Base-by-base conservation (phyloP, 2,797 vertebrate genomes). In the Calcarius lapponicus region DNA sequence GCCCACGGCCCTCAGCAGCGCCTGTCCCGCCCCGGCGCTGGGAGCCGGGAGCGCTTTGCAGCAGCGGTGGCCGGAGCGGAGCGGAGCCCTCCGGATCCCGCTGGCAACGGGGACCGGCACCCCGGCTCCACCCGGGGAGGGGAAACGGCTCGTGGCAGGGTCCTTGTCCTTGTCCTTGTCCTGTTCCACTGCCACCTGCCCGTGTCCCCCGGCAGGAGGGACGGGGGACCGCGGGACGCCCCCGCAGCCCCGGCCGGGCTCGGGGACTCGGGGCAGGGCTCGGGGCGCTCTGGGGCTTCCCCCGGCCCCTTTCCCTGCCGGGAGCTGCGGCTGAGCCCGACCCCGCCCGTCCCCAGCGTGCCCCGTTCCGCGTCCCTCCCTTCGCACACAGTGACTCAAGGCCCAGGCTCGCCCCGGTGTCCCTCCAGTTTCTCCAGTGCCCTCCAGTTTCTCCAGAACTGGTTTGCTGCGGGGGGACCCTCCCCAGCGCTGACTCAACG, bases 301-400 rank as follows among this genome's bases (percentile, higher is more conserved):
- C 28, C 62, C 4, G 11, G 40, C 13, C 32, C 67, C 9, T 16
- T 6, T 9, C 34, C 17, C 17, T 4, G 2, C 11, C 4, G 7
- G 48, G 32, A 34, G 45, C 58, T 7, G 64, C 3, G 0, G n/a
- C 61, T 12, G 57, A 62, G 43, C 48, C 20, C 3, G 4, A 18
- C 42, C 61, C 47, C 29, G 34, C 62, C 57, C 58, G 67, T 7
- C 11, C 19, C 1, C 73, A 19, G 48, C 48, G 51, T 11, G 76
- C 34, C 42, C 81, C n/a, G 34, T 1, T 7, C n/a, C 31, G 24
- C 2, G 3, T 54, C 82, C 73, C 81, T 93, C 80, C 75, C 82
- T 90, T 75, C 3, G 34, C 75, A 92, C 80, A 69, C 51, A 88
- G 45, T 90, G 91, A 94, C 83, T 85, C 86, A 91, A 82, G 34